phyloP scores from a whole-genome alignment of 2,888 invertebrate species.

The Tachina lurida region DNA sequence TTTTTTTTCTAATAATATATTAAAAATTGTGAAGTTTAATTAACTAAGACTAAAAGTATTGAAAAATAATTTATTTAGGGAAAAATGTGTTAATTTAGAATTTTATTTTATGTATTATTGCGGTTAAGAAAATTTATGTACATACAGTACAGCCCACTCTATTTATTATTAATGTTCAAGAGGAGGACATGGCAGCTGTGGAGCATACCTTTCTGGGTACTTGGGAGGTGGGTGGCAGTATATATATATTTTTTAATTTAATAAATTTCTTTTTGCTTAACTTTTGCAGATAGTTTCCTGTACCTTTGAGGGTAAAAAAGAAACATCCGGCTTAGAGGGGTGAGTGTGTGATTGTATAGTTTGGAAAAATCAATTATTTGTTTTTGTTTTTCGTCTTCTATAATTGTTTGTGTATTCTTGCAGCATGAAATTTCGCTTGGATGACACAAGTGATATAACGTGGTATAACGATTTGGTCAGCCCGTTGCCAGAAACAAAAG shows the following conservation, averaged over 20 bases:
- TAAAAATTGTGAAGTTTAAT: not conserved
- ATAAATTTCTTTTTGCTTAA: constrained; percentile 15
- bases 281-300: constrained; percentile 78
- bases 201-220: constrained; percentile 84
- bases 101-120: not conserved
- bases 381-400: not conserved
- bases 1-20: constrained; percentile 10
- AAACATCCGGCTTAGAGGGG: constrained; percentile 80
- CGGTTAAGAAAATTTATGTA: constrained; percentile 44
- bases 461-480: constrained; percentile 85
- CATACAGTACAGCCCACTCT: constrained; percentile 66
- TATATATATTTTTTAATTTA: not conserved
- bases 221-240: constrained; percentile 83
- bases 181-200: constrained; percentile 74
- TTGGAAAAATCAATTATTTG: constrained; percentile 53
- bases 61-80: not conserved
- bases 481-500: constrained; percentile 79
- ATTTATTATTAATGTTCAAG: constrained; percentile 65
- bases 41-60: not conserved
- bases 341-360: constrained; percentile 63
- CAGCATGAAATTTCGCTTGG: constrained; percentile 83
- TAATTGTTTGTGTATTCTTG: constrained; percentile 73
- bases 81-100: constrained; percentile 29
- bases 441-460: constrained; percentile 86
- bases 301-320: constrained; percentile 79